These are phyloP conservation scores for Amazona guildingii DNA, from an alignment of 2,113 vertebrate genomes.

Conservation along the genomic window DNA sequence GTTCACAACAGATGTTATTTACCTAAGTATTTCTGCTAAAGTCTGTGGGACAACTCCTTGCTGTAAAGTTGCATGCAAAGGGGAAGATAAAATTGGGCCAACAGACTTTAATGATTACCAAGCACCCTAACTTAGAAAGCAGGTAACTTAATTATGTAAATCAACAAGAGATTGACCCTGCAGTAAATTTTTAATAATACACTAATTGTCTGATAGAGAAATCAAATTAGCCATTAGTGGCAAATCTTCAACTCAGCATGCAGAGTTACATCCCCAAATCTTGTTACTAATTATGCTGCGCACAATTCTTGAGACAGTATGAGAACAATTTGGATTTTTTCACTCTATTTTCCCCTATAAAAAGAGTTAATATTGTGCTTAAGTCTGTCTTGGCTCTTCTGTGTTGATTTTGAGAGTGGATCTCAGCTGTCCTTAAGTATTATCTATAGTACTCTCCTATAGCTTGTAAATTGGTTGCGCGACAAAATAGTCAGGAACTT, in stretches of 20 bases:
- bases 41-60: background rate
- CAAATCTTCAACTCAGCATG: constrained; percentile 54
- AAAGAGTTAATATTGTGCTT: constrained; percentile 41
- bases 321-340: background rate
- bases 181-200: constrained; percentile 69
- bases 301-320: background rate
- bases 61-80: background rate
- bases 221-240: constrained; percentile 62
- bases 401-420: constrained; percentile 40
- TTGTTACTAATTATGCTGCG: background rate
- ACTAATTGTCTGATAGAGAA: constrained; percentile 68
- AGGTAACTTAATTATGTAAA: constrained; percentile 67
- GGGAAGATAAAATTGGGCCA: background rate
- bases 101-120: background rate
- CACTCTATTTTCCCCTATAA: background rate
- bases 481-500: background rate
- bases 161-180: constrained; percentile 61
- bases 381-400: constrained; percentile 17
- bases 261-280: constrained; percentile 35
- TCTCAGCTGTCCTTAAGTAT: background rate
- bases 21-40: background rate
- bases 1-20: background rate
- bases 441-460: background rate
- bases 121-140: constrained; percentile 3
- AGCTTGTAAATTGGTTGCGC: background rate